These are phyloP conservation scores for Heterohyrax brucei DNA, from an alignment of 2,797 vertebrate genomes.

Conservation along the genomic window DNA sequence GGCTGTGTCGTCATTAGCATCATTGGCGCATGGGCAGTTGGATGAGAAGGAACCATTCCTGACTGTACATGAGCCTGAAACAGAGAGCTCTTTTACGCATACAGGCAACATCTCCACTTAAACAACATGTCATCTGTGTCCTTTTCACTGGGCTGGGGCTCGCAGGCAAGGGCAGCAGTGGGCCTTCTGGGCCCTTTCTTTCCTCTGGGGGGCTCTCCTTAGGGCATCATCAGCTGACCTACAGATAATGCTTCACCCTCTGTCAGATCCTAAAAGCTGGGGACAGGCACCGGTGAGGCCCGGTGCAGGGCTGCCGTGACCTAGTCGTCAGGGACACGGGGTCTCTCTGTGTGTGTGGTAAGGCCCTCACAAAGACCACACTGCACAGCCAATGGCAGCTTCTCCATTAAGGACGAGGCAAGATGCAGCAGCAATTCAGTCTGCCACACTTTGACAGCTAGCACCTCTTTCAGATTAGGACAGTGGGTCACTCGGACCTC, in stretches of 20 bases:
- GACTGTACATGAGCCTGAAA: slow-evolving; percentile 99
- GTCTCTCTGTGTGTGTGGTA: neutral
- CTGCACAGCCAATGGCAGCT: neutral
- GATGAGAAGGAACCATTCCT: slow-evolving; percentile 97
- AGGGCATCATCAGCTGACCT: neutral
- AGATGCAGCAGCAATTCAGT: slow-evolving; percentile 31
- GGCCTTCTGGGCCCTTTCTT: slow-evolving; percentile 51
- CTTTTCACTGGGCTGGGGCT: slow-evolving; percentile 71
- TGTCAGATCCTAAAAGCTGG: slow-evolving; percentile 20
- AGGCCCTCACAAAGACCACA: slow-evolving; percentile 38
- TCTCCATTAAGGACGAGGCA: neutral
- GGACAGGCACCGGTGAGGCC: slow-evolving; percentile 32
- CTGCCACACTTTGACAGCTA: neutral
- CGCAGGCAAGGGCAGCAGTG: slow-evolving; percentile 43
- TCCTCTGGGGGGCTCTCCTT: slow-evolving; percentile 52
- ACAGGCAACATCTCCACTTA: slow-evolving; percentile 88
- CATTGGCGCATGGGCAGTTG: slow-evolving; percentile 96
- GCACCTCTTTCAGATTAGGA: slow-evolving; percentile 2
- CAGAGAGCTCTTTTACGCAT: slow-evolving; percentile 91
- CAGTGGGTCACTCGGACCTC: neutral
- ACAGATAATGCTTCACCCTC: slow-evolving; percentile 37
- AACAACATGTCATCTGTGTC: slow-evolving; percentile 85
- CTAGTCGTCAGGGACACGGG: slow-evolving; percentile 14
- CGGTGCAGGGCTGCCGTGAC: neutral
- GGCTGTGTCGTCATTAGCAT: slow-evolving; percentile 99